Evolutionary conservation across 2,797 vertebrate genomes (phyloP).

Genomic region (Kryptolebias ocellatus): DNA sequence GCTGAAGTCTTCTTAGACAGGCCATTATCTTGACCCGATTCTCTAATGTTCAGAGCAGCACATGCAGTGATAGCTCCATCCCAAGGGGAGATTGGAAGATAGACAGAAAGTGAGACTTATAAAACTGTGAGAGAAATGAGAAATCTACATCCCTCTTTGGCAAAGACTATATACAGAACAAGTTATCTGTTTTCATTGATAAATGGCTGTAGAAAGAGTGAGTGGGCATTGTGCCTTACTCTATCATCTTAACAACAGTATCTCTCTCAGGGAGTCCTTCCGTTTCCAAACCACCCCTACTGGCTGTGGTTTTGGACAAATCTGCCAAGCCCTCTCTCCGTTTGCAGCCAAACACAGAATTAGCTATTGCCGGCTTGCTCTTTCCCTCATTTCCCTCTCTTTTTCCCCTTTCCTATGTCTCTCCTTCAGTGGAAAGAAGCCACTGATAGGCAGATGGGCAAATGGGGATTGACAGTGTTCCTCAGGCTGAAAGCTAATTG

Average conservation of each 20-base stretch:
- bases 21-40: slow-evolving; percentile 69
- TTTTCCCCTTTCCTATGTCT: slow-evolving; percentile 47
- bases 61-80: slow-evolving; percentile 48
- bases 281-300: slow-evolving; percentile 70
- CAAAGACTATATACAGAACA: slow-evolving; percentile 39
- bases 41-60: slow-evolving; percentile 63
- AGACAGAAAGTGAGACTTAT: slow-evolving; percentile 41
- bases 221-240: slow-evolving; percentile 68
- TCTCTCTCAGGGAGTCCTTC: slow-evolving; percentile 75
- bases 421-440: slow-evolving; percentile 70
- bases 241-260: slow-evolving; percentile 76
- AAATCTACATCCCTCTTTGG: slow-evolving; percentile 66
- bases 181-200: slow-evolving; percentile 73
- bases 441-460: slow-evolving; percentile 80
- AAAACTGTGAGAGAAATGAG: slow-evolving; percentile 37
- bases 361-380: slow-evolving; percentile 59
- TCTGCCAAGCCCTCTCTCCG: slow-evolving; percentile 71
- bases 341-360: slow-evolving; percentile 73
- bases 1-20: slow-evolving; percentile 65
- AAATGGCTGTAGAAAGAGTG: slow-evolving; percentile 65
- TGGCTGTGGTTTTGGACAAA: slow-evolving; percentile 64
- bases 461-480: slow-evolving; percentile 82
- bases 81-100: slow-evolving; percentile 45
- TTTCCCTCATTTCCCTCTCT: slow-evolving; percentile 46
- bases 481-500: slow-evolving; percentile 81